Evolutionary conservation across 2,888 invertebrate species (phyloP), one percentile per base, ranked within the genome.

Genomic region (Mesochorus sp.): DNA sequence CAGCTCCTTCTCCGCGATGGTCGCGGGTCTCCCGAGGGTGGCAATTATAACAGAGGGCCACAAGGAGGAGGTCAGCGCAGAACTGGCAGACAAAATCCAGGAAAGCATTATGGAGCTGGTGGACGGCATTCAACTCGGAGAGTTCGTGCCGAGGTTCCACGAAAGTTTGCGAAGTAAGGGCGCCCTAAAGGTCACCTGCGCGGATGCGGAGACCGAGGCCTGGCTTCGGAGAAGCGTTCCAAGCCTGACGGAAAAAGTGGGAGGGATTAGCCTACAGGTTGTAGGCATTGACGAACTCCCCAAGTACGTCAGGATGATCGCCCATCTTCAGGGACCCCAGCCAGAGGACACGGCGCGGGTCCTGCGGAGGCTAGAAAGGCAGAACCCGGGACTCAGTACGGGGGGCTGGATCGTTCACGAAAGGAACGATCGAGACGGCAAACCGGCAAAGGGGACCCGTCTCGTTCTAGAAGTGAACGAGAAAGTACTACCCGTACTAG

Each of bases 351-450:
- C 53, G 2, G 39, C 8, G 17, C 0, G 4, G 5, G 42, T 71
- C 21, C 28, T 82, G 34, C 2, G 44, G 19, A 14, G 26, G 59
- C 70, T 59, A 19, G 59, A 59, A 12, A 59, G 14, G n/a, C 59
- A 49, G 1, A 68, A 47, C 12, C 55, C 31, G 0, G 51, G 51
- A 0, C 64, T 64, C 14, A n/a, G 12, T 21, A 64, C 64, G 2
- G 37, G 37, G 17, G 31, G 19, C 19, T 67, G 53, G 28, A 37
- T 53, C 67, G 12, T n/a, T 19, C 39, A 42, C 42, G 67, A 78
- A 19, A 5, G 26, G 12, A 26, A 42, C 28, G 53, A 53, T n/a
- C n/a, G n/a, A 21, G 42, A 67, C 19, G 17, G 49, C 3, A n/a
- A n/a, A n/a, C 51, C 51, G 64, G 64, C 0, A 64, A 64, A n/a